Evolutionary conservation across 2,888 invertebrate genomes (phyloP), one percentile per base, ranked within the genome.

Genomic region (Apotomis turbidana): DNA sequence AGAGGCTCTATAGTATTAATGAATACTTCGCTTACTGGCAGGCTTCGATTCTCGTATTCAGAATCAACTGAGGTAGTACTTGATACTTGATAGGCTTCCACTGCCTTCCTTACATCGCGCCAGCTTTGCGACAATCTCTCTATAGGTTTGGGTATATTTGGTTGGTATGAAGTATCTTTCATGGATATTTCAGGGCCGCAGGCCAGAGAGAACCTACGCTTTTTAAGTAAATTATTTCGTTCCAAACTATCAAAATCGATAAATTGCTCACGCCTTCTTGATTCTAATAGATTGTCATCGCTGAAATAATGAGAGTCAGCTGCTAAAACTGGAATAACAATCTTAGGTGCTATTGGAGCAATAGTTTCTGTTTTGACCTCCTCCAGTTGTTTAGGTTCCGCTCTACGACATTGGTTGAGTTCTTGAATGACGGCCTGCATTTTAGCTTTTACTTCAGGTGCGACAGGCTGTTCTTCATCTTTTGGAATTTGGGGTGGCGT

Each of bases 21-120:
- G 80, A 96, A 96, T 8, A 96, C 95, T 86, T 96, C 96, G 80
- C 95, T 96, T 0, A 95, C 95, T 66, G 95, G 84, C 61, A 78
- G 93, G 63, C 81, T 88, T 74, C 81, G 80, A 76, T 80, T 79
- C 55, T 94, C 93, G 41, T 87, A 84, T 60, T 91, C 85, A 36
- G 80, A 77, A 55, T 77, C 77, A 67, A 83, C 76, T 52, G 64
- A 94, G 77, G 78, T 94, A 64, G 76, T 78, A 89, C 57, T 94
- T 89, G 76, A 69, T 59, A 80, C 70, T 72, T 82, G 78, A 68
- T 79, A 79, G 52, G 79, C 78, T 46, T 85, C 85, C 41, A 84
- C 81, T 3, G 83, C 81, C 76, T 84, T 85, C 70, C 88, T 87
- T 36, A 92, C 83, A 76, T 92, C 92, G 54, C 87, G 86, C 90